Evolutionary conservation across 2,797 vertebrate species (phyloP).

Genomic region (Sebastes alutus): DNA sequence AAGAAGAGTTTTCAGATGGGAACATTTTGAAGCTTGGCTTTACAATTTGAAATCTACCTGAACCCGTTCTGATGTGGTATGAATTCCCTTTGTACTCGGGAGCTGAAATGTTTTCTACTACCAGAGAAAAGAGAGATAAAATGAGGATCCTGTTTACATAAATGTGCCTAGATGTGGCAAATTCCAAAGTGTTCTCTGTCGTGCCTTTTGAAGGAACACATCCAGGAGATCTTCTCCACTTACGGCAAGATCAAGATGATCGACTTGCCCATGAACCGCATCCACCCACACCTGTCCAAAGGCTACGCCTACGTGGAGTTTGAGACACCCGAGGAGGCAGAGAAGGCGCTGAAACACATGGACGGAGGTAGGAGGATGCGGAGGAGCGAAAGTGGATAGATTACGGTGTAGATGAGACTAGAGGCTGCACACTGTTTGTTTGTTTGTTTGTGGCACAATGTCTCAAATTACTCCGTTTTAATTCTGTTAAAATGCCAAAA

Average conservation of each 20-base stretch:
- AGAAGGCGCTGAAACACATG: slow-evolving; percentile 95
- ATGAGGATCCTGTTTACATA: not conserved
- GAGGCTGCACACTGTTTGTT: not conserved
- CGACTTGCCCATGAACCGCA: slow-evolving; percentile 92
- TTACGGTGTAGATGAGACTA: too few species aligned
- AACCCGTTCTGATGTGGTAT: not conserved
- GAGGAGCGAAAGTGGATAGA: not conserved
- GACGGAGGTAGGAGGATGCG: slow-evolving; percentile 85
- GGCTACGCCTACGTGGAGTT: slow-evolving; percentile 95
- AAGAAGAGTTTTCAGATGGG: too few species aligned
- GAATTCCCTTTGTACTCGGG: not conserved
- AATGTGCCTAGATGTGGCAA: not conserved
- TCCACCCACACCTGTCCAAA: slow-evolving; percentile 91
- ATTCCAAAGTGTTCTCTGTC: not conserved
- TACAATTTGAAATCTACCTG: not conserved
- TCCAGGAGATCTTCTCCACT: slow-evolving; percentile 95
- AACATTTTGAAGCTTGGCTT: not conserved
- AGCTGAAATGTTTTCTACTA: not conserved
- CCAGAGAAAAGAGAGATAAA: not conserved
- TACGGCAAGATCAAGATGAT: slow-evolving; percentile 97
- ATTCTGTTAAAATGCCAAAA: not conserved
- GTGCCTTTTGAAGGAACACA: slow-evolving; percentile 86
- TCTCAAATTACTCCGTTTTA: not conserved
- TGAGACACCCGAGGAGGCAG: slow-evolving; percentile 90
- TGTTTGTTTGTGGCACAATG: not conserved